Evolutionary conservation across 2,113 vertebrate genomes (phyloP).

Genomic region (Oreotrochilus melanogaster): DNA sequence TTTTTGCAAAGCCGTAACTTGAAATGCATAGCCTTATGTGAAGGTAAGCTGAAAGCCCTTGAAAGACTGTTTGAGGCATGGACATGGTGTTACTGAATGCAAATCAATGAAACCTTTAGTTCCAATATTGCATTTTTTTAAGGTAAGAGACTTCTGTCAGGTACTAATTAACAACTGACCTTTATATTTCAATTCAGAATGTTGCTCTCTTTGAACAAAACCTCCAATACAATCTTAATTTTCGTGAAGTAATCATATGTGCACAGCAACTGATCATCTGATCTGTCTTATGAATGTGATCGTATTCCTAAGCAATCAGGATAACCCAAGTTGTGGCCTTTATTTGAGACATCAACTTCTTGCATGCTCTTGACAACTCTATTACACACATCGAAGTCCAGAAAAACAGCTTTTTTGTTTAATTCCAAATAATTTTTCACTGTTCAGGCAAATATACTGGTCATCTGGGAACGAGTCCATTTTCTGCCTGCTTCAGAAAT

Average conservation of each 20-base stretch:
- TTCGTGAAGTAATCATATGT: neutral
- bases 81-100: neutral
- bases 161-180: neutral
- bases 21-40: conserved; percentile 95
- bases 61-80: neutral
- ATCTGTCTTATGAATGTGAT: neutral
- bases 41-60: conserved; percentile 82
- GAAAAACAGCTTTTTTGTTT: neutral
- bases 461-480: neutral
- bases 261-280: neutral
- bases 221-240: neutral
- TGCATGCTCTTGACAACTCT: neutral
- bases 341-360: neutral
- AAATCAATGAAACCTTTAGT: neutral
- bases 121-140: neutral
- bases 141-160: neutral
- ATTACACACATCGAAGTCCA: neutral
- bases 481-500: neutral
- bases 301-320: neutral
- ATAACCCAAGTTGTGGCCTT: neutral
- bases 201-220: neutral
- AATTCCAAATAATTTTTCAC: neutral
- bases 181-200: neutral
- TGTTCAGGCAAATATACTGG: neutral
- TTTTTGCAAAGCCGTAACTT: conserved; percentile 93